Base-by-base conservation (phyloP, 2,888 invertebrate species). In the Tinea semifulvella region DNA sequence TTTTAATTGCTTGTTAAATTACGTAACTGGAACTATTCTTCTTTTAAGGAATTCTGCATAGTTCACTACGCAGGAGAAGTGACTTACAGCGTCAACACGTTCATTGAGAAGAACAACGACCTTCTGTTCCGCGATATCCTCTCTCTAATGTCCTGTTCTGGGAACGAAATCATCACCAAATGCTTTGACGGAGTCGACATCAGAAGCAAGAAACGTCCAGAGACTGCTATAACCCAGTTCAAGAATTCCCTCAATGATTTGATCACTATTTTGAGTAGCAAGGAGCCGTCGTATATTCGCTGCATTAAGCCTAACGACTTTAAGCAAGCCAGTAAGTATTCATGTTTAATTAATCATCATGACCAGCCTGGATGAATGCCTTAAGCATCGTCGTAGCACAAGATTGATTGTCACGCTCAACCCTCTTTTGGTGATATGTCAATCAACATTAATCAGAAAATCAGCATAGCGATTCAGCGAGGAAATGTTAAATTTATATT, bases 81-180 rank as follows among this genome's bases (percentile, higher is more conserved):
- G 19, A 94, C 93, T 0, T 96, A 96, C 82, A 92, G 87, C 58
- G 88, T 94, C 0, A 84, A 85, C 48, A 90, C 92, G 0, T 96
- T 96, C 75, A 71, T 96, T 47, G 96, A 96, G 65, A 96, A 96
- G 76, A 96, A 96, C 80, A 96, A 95, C 68, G 96, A 96, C 65
- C 76, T 95, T 36, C 74, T 96, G 25, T 96, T 90, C 82, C 79
- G 96, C 43, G 95, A 96, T 72, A 83, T 96, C 20, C 88, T 94
- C 63, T 90, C 91, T 66, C 86, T 90, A 6, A 93, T 96, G 90
- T 87, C 89, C 16, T 4, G 19, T 52, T 75, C 76, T 48, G 63
- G 65, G 1, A 80, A 79, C 61, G 55, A 61, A 44, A 77, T 79
- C 51, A 72, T 73, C 16, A 63, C 60, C n/a, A 55, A 49, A 16